phyloP scores from a whole-genome alignment of 2,888 invertebrate genomes.

The Tuberolachnus salignus region DNA sequence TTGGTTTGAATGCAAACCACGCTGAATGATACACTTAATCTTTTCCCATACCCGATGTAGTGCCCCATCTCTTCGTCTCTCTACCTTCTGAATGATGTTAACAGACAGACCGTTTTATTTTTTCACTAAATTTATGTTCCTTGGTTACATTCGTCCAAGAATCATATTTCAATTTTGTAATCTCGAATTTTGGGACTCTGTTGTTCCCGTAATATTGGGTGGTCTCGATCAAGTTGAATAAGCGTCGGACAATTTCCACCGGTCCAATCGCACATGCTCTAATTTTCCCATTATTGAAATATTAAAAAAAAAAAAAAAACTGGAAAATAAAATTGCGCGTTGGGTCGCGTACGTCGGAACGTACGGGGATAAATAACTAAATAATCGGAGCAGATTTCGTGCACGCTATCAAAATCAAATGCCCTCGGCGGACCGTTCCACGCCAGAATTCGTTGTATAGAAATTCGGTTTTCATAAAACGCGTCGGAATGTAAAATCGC shows the following conservation, averaged over 20 bases:
- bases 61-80: neutral
- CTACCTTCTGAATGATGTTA: neutral
- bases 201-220: neutral
- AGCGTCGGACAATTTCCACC: neutral
- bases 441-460: too few species aligned
- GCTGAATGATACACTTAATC: neutral
- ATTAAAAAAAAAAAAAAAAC: neutral
- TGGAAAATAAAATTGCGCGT: neutral
- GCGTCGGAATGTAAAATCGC: too few species aligned
- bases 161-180: slow-evolving; percentile 8
- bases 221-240: neutral
- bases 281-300: slow-evolving; percentile 14
- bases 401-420: too few species aligned
- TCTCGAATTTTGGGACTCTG: neutral
- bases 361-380: neutral
- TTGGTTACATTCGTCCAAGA: neutral
- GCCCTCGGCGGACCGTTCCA: too few species aligned
- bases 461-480: too few species aligned
- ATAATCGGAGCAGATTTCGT: neutral
- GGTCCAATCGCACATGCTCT: neutral
- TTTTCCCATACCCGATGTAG: neutral
- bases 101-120: neutral
- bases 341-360: neutral
- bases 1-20: neutral
- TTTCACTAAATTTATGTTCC: slow-evolving; percentile 3